phyloP scores from a whole-genome alignment of 2,113 vertebrate species.

The Pseudorasbora parva region DNA sequence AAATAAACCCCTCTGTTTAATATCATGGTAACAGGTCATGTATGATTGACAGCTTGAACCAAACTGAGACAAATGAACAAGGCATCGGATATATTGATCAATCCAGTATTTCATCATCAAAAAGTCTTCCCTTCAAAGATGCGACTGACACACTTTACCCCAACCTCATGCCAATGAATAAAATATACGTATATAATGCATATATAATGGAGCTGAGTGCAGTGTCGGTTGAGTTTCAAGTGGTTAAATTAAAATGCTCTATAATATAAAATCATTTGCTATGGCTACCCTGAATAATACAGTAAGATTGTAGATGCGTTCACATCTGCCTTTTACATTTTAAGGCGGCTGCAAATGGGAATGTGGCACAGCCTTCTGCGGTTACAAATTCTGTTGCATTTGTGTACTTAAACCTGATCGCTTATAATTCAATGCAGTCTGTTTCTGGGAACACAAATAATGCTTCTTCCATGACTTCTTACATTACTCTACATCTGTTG shows the following conservation, averaged over 20 bases:
- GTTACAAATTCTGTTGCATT: not conserved
- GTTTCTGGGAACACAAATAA: not conserved
- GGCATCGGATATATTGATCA: constrained; percentile 11
- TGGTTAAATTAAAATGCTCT: constrained; percentile 8
- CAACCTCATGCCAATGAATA: not conserved
- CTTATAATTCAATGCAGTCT: not conserved
- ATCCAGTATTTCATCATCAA: not conserved
- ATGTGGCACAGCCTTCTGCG: not conserved
- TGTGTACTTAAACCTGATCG: not conserved
- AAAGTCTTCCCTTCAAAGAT: not conserved
- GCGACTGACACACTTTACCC: not conserved
- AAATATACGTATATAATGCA: constrained; percentile 21
- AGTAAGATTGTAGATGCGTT: constrained; percentile 11
- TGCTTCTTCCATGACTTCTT: not conserved
- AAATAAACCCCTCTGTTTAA: not conserved
- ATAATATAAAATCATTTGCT: constrained; percentile 14
- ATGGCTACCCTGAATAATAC: constrained; percentile 23
- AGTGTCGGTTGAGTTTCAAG: not conserved
- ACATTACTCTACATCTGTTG: constrained; percentile 19
- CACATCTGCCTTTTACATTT: constrained; percentile 12
- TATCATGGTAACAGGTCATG: constrained; percentile 4
- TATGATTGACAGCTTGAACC: not conserved
- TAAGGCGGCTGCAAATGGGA: constrained; percentile 18
- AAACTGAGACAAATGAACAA: constrained; percentile 21
- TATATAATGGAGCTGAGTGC: constrained; percentile 9